Evolutionary conservation across 1,140 invertebrate species (phyloP), one percentile per base, ranked within the genome.

Genomic region (Gerris buenoi): DNA sequence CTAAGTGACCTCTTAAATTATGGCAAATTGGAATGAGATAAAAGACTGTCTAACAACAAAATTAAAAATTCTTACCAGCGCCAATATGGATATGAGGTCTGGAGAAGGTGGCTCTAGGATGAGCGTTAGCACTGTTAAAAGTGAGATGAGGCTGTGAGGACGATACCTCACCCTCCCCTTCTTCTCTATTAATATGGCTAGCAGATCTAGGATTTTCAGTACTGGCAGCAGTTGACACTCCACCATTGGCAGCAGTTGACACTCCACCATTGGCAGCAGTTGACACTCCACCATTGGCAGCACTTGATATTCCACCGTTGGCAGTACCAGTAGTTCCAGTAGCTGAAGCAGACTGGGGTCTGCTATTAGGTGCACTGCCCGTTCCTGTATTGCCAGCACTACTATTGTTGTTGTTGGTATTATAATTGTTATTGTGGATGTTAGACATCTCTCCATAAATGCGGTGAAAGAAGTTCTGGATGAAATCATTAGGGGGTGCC

Each of bases 71-170:
- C 13, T 71, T 64, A 63, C 71, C 62, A 2, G 75, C 69, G 25
- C 76, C 67, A 63, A 83, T 76, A 70, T 84, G 81, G 14, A 86
- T 82, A 68, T 86, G 85, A 2, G 86, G 84, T 29, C 86, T 77
- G 1, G 83, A 77, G 25, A 84, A 84, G 10, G 85, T 79, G 14
- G 85, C 86, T 72, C 85, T 82, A 3, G 85, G 33, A 46, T 85
- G 5, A 18, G 33, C 5, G 5, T 46, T 5, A 46, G 33, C 5
- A 46, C 33, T 46, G n/a, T n/a, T n/a, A n/a, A n/a, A n/a, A n/a
- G n/a, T n/a, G n/a, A n/a, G n/a, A n/a, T n/a, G n/a, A n/a, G n/a
- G n/a, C n/a, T n/a, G n/a, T n/a, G n/a, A n/a, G n/a, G n/a, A n/a
- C n/a, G n/a, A n/a, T n/a, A n/a, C n/a, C n/a, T n/a, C n/a, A n/a